Percentiles rank a stretch among this genome's conserved stretches.
Evolutionary conservation across 1,140 invertebrate genomes (phyloP).

Genomic region (Temnothorax nylanderi): DNA sequence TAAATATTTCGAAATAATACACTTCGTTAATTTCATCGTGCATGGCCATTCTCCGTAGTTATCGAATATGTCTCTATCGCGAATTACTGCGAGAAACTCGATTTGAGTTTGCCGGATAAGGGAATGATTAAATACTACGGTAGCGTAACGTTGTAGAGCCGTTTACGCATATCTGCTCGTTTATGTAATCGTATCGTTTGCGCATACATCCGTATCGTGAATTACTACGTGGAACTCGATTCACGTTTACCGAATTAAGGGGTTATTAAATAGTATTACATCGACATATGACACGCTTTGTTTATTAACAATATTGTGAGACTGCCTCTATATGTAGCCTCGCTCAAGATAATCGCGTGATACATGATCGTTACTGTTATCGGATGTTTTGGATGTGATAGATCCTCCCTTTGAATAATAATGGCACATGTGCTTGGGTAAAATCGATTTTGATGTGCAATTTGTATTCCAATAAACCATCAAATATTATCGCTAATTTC

Average conservation of each 20-base stretch:
- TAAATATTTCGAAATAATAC: constrained; percentile 29
- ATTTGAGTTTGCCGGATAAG: constrained; percentile 59
- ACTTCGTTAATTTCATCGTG: constrained; percentile 52
- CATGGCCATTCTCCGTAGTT: constrained; percentile 33
- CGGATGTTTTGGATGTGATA: neutral
- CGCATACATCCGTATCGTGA: constrained; percentile 45
- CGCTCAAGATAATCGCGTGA: constrained; percentile 30
- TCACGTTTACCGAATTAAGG: constrained; percentile 57
- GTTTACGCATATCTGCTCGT: constrained; percentile 51
- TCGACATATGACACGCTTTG: constrained; percentile 45
- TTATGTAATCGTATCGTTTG: constrained; percentile 57
- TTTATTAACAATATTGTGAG: constrained; percentile 30
- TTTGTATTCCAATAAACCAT: constrained; percentile 12
- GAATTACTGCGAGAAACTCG: constrained; percentile 59
- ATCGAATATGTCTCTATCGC: constrained; percentile 61
- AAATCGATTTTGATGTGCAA: constrained; percentile 9
- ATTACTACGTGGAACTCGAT: constrained; percentile 50
- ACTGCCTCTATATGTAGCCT: neutral
- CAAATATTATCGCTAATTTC: constrained; percentile 20
- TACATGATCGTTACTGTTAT: constrained; percentile 19
- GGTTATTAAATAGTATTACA: constrained; percentile 56
- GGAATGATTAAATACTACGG: constrained; percentile 59
- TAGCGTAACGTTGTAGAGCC: constrained; percentile 39
- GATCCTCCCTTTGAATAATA: constrained; percentile 34
- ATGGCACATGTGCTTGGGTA: neutral